phyloP scores from a whole-genome alignment of 1,140 invertebrate species.

The Hyles vespertilio region DNA sequence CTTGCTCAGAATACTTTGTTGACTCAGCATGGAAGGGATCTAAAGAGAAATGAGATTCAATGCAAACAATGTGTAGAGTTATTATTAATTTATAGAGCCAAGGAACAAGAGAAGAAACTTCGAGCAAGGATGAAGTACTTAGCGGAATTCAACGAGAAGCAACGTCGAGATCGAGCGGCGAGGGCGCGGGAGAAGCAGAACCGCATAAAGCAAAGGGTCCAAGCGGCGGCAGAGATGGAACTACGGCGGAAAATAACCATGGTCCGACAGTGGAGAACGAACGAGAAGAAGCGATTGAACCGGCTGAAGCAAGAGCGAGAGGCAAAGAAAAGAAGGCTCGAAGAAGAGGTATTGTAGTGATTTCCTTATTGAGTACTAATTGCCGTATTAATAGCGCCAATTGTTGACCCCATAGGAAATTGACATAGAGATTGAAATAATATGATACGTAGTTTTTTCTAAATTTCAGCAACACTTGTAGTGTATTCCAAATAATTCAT shows the following conservation, averaged over 20 bases:
- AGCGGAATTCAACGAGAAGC: conserved; percentile 57
- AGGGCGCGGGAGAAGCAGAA: conserved; percentile 51
- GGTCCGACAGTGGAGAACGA: conserved; percentile 58
- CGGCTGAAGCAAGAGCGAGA: conserved; percentile 50
- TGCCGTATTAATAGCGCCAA: too few relatives aligned
- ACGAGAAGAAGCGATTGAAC: conserved; percentile 59
- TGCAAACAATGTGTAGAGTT: not conserved
- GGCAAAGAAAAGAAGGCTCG: conserved; percentile 38
- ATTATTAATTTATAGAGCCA: conserved; percentile 36
- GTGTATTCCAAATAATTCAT: too few relatives aligned
- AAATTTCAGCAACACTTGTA: too few relatives aligned
- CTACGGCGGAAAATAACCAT: conserved; percentile 62
- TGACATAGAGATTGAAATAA: too few relatives aligned
- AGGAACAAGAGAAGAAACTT: conserved; percentile 62
- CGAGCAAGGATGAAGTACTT: conserved; percentile 58
- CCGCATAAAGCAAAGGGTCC: conserved; percentile 59
- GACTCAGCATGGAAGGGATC: too few relatives aligned
- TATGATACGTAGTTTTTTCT: too few relatives aligned
- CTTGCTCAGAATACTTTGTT: too few relatives aligned
- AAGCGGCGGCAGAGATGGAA: conserved; percentile 64
- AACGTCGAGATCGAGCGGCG: conserved; percentile 48
- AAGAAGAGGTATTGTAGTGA: conserved; percentile 40
- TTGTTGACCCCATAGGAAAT: too few relatives aligned
- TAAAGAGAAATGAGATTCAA: too few relatives aligned
- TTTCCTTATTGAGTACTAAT: too few relatives aligned